Evolutionary conservation across 2,113 vertebrate species (phyloP), one percentile per base, ranked within the genome.

Genomic region (Petrocephalus microphthalmus): DNA sequence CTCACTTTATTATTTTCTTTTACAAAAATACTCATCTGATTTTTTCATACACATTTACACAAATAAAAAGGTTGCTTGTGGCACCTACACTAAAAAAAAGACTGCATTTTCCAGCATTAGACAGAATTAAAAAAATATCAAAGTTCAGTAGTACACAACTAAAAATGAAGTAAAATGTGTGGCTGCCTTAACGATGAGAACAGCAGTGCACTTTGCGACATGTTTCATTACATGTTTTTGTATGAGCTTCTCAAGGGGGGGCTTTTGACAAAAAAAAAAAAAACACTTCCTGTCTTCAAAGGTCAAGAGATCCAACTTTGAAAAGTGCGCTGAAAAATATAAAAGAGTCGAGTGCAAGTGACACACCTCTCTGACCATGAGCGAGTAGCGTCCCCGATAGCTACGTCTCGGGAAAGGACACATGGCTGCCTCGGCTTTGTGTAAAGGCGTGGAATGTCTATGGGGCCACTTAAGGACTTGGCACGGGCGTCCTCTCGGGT

Each of bases 1-100:
- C 74, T 90, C 71, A 74, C 89, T 83, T 87, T 78, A 47, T 25
- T 64, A 10, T 64, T 22, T 5, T 64, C 25, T 85, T 51, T 88
- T 93, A 94, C 84, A 94, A 93, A 93, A 93, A 95, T 93, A 95
- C 89, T 45, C 42, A 71, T 90, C 84, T 91, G 87, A 92, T 91
- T 92, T 91, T 60, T 83, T 60, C 90, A 53, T 92, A 87, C 90
- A 93, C 89, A 94, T 93, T 92, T 93, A 94, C 90, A 92, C 89
- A 89, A 78, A 89, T 90, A 89, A 85, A 67, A 89, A 88, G 17
- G 67, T 90, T 90, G 91, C 57, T 88, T 89, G 89, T 92, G 91
- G 91, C 92, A 94, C 90, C 88, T 89, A 90, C 19, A 90, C 88
- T 81, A 33, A 87, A 90, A 89, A 67, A 89, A 86, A 52, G 22